Percentiles rank a stretch among this genome's conserved stretches.
Conservation (phyloP, 2,888 invertebrate species). For the Troilus luridus region DNA sequence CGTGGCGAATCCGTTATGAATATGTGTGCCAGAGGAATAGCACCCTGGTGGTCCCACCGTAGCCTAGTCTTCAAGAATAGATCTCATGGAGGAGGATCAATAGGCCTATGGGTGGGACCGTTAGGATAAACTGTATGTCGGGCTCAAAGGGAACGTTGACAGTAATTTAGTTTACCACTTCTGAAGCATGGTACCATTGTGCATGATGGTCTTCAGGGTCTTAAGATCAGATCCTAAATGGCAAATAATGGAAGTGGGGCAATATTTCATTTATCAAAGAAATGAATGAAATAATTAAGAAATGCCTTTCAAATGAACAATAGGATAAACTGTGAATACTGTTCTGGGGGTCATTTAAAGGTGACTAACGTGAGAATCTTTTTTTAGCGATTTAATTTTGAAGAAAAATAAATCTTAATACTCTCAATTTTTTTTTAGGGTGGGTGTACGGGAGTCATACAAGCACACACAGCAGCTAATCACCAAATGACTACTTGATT, state of each 20-base stretch:
- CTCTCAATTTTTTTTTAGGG: too few relatives aligned
- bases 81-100: slow-evolving; percentile 6
- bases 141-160: not conserved
- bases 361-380: too few relatives aligned
- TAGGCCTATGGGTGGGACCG: not conserved
- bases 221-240: not conserved
- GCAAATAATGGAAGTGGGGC: not conserved
- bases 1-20: slow-evolving; percentile 36
- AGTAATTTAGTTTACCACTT: not conserved
- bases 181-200: not conserved
- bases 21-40: slow-evolving; percentile 27
- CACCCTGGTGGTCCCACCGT: slow-evolving; percentile 23
- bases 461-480: too few relatives aligned
- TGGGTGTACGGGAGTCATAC: too few relatives aligned
- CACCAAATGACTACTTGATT: too few relatives aligned
- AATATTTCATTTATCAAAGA: too few relatives aligned
- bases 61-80: slow-evolving; percentile 25
- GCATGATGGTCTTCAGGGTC: not conserved
- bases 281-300: too few relatives aligned
- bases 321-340: too few relatives aligned
- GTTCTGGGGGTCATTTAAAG: too few relatives aligned
- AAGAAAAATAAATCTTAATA: too few relatives aligned
- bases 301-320: too few relatives aligned
- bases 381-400: too few relatives aligned
- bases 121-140: not conserved